Conservation (phyloP, 2,113 vertebrate species). For the Reinhardtius hippoglossoides region DNA sequence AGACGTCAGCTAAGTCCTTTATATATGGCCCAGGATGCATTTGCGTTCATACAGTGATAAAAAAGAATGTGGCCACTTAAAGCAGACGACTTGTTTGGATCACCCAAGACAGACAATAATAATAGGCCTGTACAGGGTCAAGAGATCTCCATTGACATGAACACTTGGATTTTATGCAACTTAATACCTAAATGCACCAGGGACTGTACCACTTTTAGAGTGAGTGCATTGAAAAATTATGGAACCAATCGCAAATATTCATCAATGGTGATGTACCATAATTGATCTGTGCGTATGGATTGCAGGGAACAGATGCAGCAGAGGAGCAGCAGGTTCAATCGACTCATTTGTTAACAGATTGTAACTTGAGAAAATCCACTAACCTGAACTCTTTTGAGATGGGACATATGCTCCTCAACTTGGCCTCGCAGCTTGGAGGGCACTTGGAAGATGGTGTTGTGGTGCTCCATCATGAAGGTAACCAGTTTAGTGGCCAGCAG, state of each 20-base stretch:
- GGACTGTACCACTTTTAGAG: neutral
- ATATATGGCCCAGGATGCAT: too few relatives aligned
- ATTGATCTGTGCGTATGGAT: neutral
- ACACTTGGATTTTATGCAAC: too few relatives aligned
- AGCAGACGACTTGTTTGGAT: too few relatives aligned
- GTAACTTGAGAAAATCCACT: neutral
- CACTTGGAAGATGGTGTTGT: constrained; percentile 66
- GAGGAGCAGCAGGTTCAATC: neutral
- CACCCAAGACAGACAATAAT: too few relatives aligned
- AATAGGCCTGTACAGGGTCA: too few relatives aligned
- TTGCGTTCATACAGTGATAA: too few relatives aligned
- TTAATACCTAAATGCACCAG: neutral
- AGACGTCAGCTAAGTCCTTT: too few relatives aligned
- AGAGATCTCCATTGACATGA: too few relatives aligned
- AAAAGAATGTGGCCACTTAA: too few relatives aligned
- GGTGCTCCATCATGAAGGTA: constrained; percentile 76
- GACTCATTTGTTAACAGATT: neutral
- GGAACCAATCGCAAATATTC: neutral
- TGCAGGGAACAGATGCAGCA: neutral
- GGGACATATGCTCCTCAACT: constrained; percentile 75
- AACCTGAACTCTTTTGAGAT: constrained; percentile 76
- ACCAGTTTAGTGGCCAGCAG: constrained; percentile 76
- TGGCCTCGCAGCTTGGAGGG: constrained; percentile 64
- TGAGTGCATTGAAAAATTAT: neutral
- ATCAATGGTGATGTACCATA: neutral